Conservation (phyloP, 2,797 vertebrate genomes). For the Trichosurus vulpecula region DNA sequence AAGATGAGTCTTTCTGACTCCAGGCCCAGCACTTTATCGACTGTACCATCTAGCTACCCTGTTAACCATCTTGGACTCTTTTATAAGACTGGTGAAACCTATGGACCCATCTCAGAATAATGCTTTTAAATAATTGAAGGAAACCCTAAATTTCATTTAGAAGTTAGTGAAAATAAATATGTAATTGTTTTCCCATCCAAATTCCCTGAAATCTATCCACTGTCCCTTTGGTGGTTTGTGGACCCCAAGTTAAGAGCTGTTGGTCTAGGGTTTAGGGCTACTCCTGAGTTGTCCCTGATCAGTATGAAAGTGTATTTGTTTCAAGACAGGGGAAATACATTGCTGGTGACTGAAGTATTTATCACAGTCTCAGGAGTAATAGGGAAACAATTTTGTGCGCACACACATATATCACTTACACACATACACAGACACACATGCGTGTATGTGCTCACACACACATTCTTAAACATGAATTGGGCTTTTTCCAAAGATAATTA, state of each 20-base stretch:
- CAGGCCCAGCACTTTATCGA: not conserved
- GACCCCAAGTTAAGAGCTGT: not conserved
- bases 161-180: not conserved
- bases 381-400: constrained; percentile 8
- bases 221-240: not conserved
- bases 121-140: not conserved
- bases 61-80: not conserved
- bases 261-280: not conserved
- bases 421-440: not conserved
- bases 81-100: not conserved
- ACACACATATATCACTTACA: not conserved
- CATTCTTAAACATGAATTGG: constrained; percentile 2
- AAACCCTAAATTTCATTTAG: not conserved
- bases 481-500: not conserved
- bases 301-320: not conserved
- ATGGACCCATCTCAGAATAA: not conserved
- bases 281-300: not conserved
- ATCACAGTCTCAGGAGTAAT: constrained; percentile 12
- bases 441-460: not conserved
- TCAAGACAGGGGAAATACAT: not conserved
- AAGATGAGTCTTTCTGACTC: not conserved
- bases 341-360: not conserved
- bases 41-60: not conserved
- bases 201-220: not conserved
- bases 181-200: not conserved